Percentiles rank a stretch among this genome's conserved stretches.
Conservation (phyloP, 2,113 vertebrate species). For the Mesitornis unicolor region DNA sequence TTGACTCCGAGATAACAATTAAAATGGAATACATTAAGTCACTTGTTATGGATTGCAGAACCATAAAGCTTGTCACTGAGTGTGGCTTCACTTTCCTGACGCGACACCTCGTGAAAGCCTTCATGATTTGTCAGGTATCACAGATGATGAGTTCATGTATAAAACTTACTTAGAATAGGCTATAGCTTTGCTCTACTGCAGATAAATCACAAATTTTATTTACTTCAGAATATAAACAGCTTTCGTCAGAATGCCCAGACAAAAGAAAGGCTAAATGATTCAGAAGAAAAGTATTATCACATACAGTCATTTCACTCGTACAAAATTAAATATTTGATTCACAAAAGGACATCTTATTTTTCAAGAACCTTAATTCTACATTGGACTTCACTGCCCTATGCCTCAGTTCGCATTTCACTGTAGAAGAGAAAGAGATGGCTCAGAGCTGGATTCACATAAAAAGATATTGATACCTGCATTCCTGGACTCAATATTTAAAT, state of each 20-base stretch:
- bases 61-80: conserved; percentile 47
- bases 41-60: conserved; percentile 39
- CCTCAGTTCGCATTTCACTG: neutral
- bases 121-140: conserved; percentile 8
- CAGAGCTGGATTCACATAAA: neutral
- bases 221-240: neutral
- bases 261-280: neutral
- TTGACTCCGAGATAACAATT: conserved; percentile 55
- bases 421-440: neutral
- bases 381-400: neutral
- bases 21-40: conserved; percentile 70
- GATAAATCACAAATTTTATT: neutral
- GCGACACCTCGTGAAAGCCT: neutral
- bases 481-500: neutral
- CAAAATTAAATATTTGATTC: neutral
- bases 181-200: neutral
- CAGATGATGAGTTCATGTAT: neutral
- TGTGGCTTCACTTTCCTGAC: conserved; percentile 37
- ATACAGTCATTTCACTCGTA: neutral
- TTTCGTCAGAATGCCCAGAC: neutral
- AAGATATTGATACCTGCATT: neutral
- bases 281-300: neutral
- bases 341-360: neutral
- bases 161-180: neutral
- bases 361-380: neutral